Base-by-base conservation (phyloP, 2,797 vertebrate species). In the Mormyrus proboscirostris region DNA sequence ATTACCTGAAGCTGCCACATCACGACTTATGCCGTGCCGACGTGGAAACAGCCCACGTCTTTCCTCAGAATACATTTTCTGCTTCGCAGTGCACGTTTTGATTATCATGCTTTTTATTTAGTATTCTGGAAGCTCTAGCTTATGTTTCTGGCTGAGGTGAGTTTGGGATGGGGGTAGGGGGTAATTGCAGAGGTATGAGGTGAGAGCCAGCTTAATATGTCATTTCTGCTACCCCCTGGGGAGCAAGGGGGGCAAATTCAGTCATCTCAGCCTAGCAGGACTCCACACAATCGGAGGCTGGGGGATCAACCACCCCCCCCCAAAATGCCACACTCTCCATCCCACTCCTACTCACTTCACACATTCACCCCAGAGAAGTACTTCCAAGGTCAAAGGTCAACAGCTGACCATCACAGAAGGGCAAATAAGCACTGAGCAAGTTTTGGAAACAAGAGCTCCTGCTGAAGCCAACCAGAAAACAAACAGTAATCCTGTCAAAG, bases 111-210 rank as follows among this genome's bases (percentile, higher is more conserved):
- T 73, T 73, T 33, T 16, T 16, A 76, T 76, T 76, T 76, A 16
- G 38, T 41, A 76, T 76, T 76, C 44, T 10, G 19, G 16, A 12
- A 2, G 41, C 47, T 84, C 9, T 50, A 44, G 38, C 41, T 62
- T 1, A 69, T 62, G 59, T 59, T 57, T 87, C n/a, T 50, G n/a
- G 69, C 44, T 41, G 16, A 65, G 53, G 57, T 38, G 29, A 50
- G 29, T 57, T 57, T 90, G n/a, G 53, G 59, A 55, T 38, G 65
- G 33, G 50, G 49, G 29, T 25, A 22, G 76, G 2, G 83, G 57
- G 88, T 91, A 89, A 93, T 92, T 90, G 83, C 49, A 89, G 25
- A 90, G 90, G 89, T 91, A 89, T 86, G 91, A 90, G 57, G 90
- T 89, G 90, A 88, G 88, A 90, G 57, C 85, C 79, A 85, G 88